Conservation (phyloP, 2,888 invertebrate genomes). For the Odontothrips loti region DNA sequence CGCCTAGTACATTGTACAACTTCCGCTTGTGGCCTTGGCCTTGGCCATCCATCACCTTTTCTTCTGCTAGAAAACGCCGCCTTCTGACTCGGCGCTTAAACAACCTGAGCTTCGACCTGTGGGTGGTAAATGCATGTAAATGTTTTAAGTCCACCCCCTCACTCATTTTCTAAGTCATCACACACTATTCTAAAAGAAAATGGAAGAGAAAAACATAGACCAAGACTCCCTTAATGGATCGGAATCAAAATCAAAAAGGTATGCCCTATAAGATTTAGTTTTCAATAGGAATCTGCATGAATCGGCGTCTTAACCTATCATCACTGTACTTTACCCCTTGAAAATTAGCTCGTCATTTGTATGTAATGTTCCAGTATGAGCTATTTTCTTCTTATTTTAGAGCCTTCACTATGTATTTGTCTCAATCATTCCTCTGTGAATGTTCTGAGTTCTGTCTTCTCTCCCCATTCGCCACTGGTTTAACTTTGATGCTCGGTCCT, state of each 20-base stretch:
- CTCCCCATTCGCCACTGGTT: too few relatives aligned
- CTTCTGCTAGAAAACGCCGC: too few relatives aligned
- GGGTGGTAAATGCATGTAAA: too few relatives aligned
- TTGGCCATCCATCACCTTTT: too few relatives aligned
- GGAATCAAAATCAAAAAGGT: constrained; percentile 10
- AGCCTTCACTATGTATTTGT: too few relatives aligned
- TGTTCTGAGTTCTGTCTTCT: not conserved
- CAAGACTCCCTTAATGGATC: not conserved
- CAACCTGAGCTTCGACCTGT: too few relatives aligned
- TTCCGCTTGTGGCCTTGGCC: too few relatives aligned
- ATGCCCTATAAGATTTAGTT: not conserved
- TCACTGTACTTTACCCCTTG: not conserved
- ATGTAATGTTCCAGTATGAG: too few relatives aligned
- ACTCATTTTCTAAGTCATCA: not conserved
- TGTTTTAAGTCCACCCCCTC: not conserved
- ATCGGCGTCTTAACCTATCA: not conserved
- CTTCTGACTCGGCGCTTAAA: too few relatives aligned
- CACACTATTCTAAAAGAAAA: not conserved
- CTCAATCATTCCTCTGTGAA: not conserved
- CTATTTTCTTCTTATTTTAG: not conserved
- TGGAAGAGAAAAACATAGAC: not conserved
- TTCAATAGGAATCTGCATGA: not conserved
- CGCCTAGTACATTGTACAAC: too few relatives aligned
- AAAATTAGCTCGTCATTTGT: constrained; percentile 2
- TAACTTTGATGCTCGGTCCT: too few relatives aligned